Evolutionary conservation across 2,888 invertebrate species (phyloP).

Genomic region (Sesia bembeciformis): DNA sequence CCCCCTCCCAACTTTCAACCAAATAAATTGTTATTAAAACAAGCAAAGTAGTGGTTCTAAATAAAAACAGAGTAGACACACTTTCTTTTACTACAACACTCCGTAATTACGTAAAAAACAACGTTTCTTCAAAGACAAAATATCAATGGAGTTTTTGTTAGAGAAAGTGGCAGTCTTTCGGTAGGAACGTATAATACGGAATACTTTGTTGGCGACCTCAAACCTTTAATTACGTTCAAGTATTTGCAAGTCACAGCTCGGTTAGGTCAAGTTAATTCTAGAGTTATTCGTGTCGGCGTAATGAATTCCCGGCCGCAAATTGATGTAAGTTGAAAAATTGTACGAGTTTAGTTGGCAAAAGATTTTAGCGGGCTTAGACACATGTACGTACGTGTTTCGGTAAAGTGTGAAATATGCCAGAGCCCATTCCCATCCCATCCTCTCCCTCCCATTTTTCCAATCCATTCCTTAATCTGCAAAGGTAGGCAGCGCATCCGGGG

Average conservation of each 20-base stretch:
- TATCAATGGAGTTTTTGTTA: not conserved
- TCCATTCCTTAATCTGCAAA: no score
- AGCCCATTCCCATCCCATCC: no score
- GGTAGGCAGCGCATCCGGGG: no score
- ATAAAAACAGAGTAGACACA: no score
- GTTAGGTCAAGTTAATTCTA: not conserved
- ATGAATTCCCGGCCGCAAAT: not conserved
- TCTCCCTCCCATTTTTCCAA: no score
- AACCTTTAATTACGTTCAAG: slow-evolving; percentile 2
- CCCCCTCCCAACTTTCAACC: no score
- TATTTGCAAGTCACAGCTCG: slow-evolving; percentile 2
- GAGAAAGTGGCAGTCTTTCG: not conserved
- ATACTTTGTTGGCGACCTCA: not conserved
- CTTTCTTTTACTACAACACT: no score
- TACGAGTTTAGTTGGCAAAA: not conserved
- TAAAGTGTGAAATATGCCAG: no score
- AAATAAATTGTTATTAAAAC: no score
- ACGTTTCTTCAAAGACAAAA: not conserved
- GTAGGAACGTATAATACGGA: not conserved
- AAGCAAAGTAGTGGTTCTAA: no score
- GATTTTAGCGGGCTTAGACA: not conserved
- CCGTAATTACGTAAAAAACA: not conserved
- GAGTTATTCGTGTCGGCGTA: not conserved
- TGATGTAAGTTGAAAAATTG: not conserved
- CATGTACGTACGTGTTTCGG: no score